phyloP scores from a whole-genome alignment of 2,113 vertebrate species.

The Nymphicus hollandicus region DNA sequence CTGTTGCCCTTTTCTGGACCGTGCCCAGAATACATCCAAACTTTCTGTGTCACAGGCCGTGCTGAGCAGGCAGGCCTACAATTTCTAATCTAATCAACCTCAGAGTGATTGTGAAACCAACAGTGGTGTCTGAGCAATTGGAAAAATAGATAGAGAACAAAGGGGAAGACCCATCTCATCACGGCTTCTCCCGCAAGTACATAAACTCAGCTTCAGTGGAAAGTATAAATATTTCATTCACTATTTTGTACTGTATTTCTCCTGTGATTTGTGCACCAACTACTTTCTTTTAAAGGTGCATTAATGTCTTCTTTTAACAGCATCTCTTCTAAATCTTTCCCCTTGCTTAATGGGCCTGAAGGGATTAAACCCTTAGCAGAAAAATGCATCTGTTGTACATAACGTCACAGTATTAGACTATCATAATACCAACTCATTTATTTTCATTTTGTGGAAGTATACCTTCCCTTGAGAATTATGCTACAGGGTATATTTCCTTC shows the following conservation, averaged over 20 bases:
- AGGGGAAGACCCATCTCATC: constrained; percentile 67
- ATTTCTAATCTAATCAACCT: constrained; percentile 72
- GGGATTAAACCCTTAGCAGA: constrained; percentile 49
- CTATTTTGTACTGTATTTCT: constrained; percentile 68
- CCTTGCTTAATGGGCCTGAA: constrained; percentile 47
- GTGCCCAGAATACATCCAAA: not conserved
- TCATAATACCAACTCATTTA: constrained; percentile 49
- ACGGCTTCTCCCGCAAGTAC: constrained; percentile 57
- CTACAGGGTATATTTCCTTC: constrained; percentile 26
- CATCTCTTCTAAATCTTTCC: constrained; percentile 33
- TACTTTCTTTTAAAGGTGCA: constrained; percentile 63
- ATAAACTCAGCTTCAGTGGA: constrained; percentile 50
- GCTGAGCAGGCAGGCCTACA: constrained; percentile 48
- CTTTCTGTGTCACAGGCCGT: constrained; percentile 25
- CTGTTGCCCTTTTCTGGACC: not conserved
- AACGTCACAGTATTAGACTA: constrained; percentile 47
- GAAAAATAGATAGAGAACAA: constrained; percentile 74
- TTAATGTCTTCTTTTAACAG: constrained; percentile 55
- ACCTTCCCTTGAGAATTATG: constrained; percentile 14
- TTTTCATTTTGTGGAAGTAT: constrained; percentile 55
- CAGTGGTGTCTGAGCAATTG: constrained; percentile 64
- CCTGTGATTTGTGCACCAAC: constrained; percentile 45
- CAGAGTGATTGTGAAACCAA: constrained; percentile 59
- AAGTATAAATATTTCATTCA: constrained; percentile 78
- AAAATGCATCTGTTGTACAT: constrained; percentile 47